Evolutionary conservation across 2,113 vertebrate species (phyloP).

Genomic region (Lota lota): DNA sequence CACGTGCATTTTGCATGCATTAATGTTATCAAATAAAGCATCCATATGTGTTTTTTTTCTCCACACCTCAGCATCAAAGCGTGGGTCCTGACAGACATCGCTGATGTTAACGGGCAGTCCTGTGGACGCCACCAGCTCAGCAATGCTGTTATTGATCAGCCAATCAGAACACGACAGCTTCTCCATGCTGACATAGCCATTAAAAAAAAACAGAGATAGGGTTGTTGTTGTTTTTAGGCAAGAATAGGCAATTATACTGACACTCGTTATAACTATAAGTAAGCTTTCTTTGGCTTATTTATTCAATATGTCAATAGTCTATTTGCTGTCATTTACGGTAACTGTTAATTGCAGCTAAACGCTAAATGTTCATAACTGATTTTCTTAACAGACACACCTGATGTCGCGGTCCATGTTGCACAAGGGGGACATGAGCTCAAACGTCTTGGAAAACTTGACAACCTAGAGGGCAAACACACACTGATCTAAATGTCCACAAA

Average conservation of each 20-base stretch:
- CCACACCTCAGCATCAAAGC: slow-evolving; percentile 77
- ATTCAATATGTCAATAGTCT: no score
- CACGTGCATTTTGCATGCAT: neutral
- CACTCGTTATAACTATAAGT: neutral
- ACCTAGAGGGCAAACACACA: slow-evolving; percentile 54
- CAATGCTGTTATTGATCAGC: slow-evolving; percentile 82
- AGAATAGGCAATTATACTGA: neutral
- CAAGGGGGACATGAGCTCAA: slow-evolving; percentile 80
- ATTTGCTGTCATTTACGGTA: no score
- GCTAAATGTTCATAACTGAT: neutral
- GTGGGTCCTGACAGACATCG: slow-evolving; percentile 80
- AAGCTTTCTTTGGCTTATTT: neutral
- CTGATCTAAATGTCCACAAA: neutral
- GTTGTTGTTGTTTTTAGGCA: neutral
- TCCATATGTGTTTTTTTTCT: neutral
- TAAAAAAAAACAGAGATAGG: slow-evolving; percentile 42
- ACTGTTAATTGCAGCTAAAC: no score
- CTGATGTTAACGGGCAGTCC: slow-evolving; percentile 81
- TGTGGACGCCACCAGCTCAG: slow-evolving; percentile 79
- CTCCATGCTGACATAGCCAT: slow-evolving; percentile 71
- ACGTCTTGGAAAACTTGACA: slow-evolving; percentile 80
- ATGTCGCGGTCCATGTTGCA: slow-evolving; percentile 72
- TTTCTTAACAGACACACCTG: slow-evolving; percentile 56
- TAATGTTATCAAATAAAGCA: no score
- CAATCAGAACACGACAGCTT: slow-evolving; percentile 79